These are phyloP conservation scores for Pollenia labialis DNA, from an alignment of 2,888 invertebrate species.

Conservation along the genomic window DNA sequence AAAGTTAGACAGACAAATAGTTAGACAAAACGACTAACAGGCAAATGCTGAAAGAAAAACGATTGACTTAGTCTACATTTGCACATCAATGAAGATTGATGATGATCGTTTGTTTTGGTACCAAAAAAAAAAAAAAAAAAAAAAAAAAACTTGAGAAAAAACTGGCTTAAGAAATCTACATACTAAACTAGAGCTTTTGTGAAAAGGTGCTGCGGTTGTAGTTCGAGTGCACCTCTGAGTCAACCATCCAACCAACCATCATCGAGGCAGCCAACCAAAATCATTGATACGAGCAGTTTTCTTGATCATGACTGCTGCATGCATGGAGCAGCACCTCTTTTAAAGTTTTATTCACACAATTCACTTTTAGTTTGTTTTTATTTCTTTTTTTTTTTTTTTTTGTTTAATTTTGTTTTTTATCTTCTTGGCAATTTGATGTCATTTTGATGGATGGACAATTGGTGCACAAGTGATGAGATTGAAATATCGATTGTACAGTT, in stretches of 20 bases:
- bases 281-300: conserved; percentile 50
- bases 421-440: conserved; percentile 63
- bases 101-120: conserved; percentile 61
- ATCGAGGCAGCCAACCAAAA: conserved; percentile 31
- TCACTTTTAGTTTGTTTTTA: conserved; percentile 57
- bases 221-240: conserved; percentile 29
- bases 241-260: neutral
- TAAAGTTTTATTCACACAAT: conserved; percentile 69
- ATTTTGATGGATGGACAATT: conserved; percentile 81
- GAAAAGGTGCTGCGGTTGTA: conserved; percentile 54
- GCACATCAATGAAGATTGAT: conserved; percentile 71
- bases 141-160: conserved; percentile 29
- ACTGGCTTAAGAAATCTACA: conserved; percentile 56
- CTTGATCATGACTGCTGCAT: conserved; percentile 55
- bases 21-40: conserved; percentile 18
- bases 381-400: conserved; percentile 41
- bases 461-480: conserved; percentile 78
- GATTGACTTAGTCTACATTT: conserved; percentile 71
- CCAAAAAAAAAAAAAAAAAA: conserved; percentile 1
- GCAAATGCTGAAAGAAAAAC: conserved; percentile 56
- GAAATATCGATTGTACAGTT: conserved; percentile 65
- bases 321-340: conserved; percentile 61
- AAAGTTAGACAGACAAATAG: conserved; percentile 5
- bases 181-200: conserved; percentile 57
- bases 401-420: conserved; percentile 38